Conservation (phyloP, 1,140 invertebrate species). For the Lordiphosa stackelbergi region DNA sequence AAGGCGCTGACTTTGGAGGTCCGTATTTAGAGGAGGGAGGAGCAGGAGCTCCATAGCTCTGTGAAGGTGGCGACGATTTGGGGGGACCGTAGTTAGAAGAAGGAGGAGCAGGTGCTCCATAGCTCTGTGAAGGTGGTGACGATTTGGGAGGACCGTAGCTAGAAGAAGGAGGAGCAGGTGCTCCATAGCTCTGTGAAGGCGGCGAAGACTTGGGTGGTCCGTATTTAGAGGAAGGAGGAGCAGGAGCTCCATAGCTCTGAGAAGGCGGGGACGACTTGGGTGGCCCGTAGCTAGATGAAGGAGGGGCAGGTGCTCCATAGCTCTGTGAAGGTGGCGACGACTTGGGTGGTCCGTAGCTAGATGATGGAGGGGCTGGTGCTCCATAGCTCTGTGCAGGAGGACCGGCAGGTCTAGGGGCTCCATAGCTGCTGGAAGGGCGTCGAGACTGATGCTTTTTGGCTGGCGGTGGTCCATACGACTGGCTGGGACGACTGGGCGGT, state of each 20-base stretch:
- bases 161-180: conserved; percentile 75
- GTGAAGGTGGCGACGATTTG: too few relatives aligned
- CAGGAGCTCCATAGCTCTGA: conserved; percentile 69
- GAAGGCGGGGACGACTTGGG: conserved; percentile 75
- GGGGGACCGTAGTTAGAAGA: conserved; percentile 63
- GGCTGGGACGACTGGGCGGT: conserved; percentile 66
- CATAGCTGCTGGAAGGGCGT: conserved; percentile 58
- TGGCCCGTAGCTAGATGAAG: conserved; percentile 35
- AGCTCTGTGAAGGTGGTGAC: conserved; percentile 72
- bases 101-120: conserved; percentile 61
- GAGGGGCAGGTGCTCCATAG: conserved; percentile 78
- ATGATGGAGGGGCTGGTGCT: conserved; percentile 75
- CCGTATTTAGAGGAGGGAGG: conserved; percentile 78
- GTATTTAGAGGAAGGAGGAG: conserved; percentile 73
- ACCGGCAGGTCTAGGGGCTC: conserved; percentile 47
- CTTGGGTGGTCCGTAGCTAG: conserved; percentile 62
- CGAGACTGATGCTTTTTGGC: conserved; percentile 44
- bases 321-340: conserved; percentile 60
- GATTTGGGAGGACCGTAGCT: conserved; percentile 53
- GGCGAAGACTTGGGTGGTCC: conserved; percentile 63
- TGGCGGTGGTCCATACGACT: conserved; percentile 75
- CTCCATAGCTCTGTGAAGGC: conserved; percentile 76
- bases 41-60: conserved; percentile 65
- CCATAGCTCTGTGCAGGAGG: conserved; percentile 70
- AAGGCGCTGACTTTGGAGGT: conserved; percentile 18